Evolutionary conservation across 1,140 invertebrate genomes (phyloP), one percentile per base, ranked within the genome.

Genomic region (Cataglyphis hispanica): DNA sequence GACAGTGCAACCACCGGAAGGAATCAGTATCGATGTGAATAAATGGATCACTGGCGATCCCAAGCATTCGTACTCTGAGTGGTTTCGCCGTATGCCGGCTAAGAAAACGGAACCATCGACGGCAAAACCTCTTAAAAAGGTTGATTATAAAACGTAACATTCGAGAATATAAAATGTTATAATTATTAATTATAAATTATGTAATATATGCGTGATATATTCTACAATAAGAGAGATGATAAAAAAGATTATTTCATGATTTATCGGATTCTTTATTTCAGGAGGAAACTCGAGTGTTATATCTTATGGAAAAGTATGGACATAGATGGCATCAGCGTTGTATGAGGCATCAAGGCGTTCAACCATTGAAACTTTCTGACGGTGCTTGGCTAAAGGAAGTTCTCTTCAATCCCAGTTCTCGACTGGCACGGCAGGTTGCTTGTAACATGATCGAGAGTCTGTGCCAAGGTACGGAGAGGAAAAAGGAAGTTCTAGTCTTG

Each of bases 391-490:
- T 99, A 8, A 97, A 98, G 85, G 97, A 97, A 8, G 97, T 99
- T 8, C 96, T 99, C 85, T 99, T 99, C 92, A 99, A 98, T 94
- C 97, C 98, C 0, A 98, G 98, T 92, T 99, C 98, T 0, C 96
- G 98, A 63, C 96, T 98, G 63, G 98, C 98, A 0, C 96, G 99
- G 40, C 97, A 98, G 93, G 97, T 98, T 22, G 98, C 98, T 4
- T 99, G 98, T 90, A 97, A 97, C 88, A 97, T 99, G 95, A 96
- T 99, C 0, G 97, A 98, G 92, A 97, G 97, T 19, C 96, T 99
- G 10, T 98, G 98, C 87, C 97, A 96, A 92, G 96, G 96, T 58
- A 96, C 96, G 58, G 96, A 97, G 84, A 93, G 97, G 1, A 97
- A 97, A 89, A 97, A 97, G 90, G 97, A 97, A 75, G 96, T 99